phyloP scores from a whole-genome alignment of 1,140 invertebrate genomes.

The Drosophila repletoides region DNA sequence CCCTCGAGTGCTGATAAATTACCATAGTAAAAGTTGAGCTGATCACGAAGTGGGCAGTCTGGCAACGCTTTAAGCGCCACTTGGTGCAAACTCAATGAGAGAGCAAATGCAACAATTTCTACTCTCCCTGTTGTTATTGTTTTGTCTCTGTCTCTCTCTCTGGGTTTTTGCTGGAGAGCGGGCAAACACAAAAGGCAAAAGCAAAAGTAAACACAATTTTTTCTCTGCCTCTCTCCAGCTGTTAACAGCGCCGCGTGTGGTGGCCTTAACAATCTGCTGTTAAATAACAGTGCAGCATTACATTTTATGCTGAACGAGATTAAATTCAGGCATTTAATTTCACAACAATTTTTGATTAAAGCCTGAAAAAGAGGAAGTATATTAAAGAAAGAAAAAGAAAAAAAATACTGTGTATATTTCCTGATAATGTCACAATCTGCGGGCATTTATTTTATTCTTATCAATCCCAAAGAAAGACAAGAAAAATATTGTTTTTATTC shows the following conservation, averaged over 20 bases:
- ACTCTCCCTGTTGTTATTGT: conserved; percentile 41
- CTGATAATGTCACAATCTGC: conserved; percentile 61
- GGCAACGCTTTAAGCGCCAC: conserved; percentile 47
- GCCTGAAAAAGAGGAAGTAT: conserved; percentile 1
- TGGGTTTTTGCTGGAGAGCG: conserved; percentile 23
- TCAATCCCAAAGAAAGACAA: conserved; percentile 40
- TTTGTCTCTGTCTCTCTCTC: conserved; percentile 36
- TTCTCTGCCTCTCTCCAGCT: conserved; percentile 3
- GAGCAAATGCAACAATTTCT: conserved; percentile 24
- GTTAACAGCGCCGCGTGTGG: conserved; percentile 63
- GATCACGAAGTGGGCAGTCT: conserved; percentile 28
- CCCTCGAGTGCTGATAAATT: conserved; percentile 41
- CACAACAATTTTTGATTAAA: conserved; percentile 9
- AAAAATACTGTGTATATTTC: neutral
- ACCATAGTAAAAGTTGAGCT: conserved; percentile 19
- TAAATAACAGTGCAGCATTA: conserved; percentile 31
- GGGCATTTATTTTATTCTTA: conserved; percentile 46
- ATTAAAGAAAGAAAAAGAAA: no score
- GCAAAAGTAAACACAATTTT: conserved; percentile 26
- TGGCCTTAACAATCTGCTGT: conserved; percentile 29
- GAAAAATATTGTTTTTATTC: conserved; percentile 44
- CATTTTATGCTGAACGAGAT: conserved; percentile 3
- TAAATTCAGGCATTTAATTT: conserved; percentile 14
- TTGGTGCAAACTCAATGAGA: conserved; percentile 29
- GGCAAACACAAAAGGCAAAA: conserved; percentile 32